Percentiles rank a stretch among this genome's conserved stretches.
These are phyloP conservation scores for Acleris emargana DNA, from an alignment of 2,888 invertebrate species.

Conservation along the genomic window DNA sequence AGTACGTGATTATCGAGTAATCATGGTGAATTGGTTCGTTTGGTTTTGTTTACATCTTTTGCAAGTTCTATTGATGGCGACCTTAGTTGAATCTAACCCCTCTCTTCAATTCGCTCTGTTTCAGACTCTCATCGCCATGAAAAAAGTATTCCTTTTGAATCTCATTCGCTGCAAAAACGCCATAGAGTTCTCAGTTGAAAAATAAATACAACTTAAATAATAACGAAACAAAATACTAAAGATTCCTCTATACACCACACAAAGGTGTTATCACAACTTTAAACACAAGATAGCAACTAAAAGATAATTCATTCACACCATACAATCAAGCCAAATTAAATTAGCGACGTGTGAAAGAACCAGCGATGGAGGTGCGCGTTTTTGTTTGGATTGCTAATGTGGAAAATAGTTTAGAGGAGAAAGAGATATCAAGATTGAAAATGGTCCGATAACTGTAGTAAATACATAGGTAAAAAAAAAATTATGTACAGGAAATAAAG, in stretches of 20 bases:
- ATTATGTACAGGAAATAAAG: too few relatives aligned
- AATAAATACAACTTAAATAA: not conserved
- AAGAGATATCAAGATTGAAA: not conserved
- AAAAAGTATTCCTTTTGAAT: too few relatives aligned
- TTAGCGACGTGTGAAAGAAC: slow-evolving; percentile 35
- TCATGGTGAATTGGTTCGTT: too few relatives aligned
- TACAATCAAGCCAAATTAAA: slow-evolving; percentile 36
- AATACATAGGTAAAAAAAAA: too few relatives aligned
- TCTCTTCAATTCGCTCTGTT: too few relatives aligned
- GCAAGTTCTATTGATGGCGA: too few relatives aligned
- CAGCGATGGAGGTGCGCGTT: not conserved
- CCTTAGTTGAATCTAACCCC: too few relatives aligned
- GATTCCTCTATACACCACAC: not conserved
- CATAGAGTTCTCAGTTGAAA: too few relatives aligned
- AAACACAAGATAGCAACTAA: slow-evolving; percentile 21
- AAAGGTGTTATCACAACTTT: slow-evolving; percentile 13
- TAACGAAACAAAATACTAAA: not conserved
- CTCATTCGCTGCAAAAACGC: too few relatives aligned
- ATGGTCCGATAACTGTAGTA: not conserved
- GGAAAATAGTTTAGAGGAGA: not conserved
- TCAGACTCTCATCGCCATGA: too few relatives aligned
- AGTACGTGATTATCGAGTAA: too few relatives aligned
- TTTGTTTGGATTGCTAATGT: not conserved
- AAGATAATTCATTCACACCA: slow-evolving; percentile 27
- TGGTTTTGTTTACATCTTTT: too few relatives aligned